Evolutionary conservation across 2,888 invertebrate genomes (phyloP).

Genomic region (Eupeodes luniger): DNA sequence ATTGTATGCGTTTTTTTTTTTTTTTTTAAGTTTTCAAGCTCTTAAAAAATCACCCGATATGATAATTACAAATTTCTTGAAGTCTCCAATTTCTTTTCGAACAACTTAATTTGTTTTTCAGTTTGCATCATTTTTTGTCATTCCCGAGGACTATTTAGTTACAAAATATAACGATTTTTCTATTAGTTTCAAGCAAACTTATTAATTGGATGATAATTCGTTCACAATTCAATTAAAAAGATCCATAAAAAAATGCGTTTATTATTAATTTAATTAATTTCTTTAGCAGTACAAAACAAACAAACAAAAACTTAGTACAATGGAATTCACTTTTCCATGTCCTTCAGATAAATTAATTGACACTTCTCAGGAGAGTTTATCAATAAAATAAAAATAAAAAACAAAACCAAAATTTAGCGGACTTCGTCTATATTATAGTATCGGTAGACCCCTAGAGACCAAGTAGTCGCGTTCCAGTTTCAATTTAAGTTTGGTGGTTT

Average conservation of each 20-base stretch:
- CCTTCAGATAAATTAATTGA: conserved; percentile 73
- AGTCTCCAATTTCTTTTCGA: too few species aligned
- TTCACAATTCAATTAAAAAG: too few species aligned
- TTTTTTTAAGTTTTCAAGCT: too few species aligned
- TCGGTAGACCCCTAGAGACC: conserved; percentile 54
- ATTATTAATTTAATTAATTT: neutral
- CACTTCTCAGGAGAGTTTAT: conserved; percentile 55
- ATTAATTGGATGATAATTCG: too few species aligned
- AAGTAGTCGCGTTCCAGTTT: conserved; percentile 69
- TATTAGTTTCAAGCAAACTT: too few species aligned
- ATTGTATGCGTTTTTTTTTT: too few species aligned
- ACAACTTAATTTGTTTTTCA: too few species aligned
- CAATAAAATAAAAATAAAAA: conserved; percentile 20
- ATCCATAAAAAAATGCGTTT: neutral
- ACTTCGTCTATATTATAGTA: neutral
- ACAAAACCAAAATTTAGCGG: conserved; percentile 1
- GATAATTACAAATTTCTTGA: too few species aligned
- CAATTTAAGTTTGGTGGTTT: conserved; percentile 45
- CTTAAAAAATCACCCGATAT: too few species aligned
- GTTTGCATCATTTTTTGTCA: too few species aligned
- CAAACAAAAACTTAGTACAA: conserved; percentile 29
- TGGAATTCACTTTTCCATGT: conserved; percentile 62
- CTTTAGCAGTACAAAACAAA: neutral
- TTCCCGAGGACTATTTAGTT: too few species aligned
- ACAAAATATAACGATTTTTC: too few species aligned